Evolutionary conservation across 2,113 vertebrate genomes (phyloP).

Genomic region (Limnothrissa miodon): DNA sequence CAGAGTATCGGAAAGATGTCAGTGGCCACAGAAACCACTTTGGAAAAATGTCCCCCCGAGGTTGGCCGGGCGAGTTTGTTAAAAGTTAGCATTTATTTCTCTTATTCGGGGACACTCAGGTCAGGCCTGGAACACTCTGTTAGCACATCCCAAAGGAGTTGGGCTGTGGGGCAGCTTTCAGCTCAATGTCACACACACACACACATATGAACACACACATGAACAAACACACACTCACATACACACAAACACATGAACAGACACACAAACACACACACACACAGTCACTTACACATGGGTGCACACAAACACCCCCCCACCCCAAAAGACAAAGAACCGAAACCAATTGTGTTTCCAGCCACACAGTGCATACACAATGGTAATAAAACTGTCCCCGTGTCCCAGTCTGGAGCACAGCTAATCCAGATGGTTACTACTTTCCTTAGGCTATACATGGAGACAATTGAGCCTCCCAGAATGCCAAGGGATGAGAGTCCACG

Average conservation of each 20-base stretch:
- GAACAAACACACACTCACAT: no score
- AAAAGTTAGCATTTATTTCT: conserved; percentile 55
- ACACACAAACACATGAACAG: no score
- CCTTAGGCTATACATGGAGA: not conserved
- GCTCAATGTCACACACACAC: conserved; percentile 27
- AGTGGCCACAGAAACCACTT: conserved; percentile 50
- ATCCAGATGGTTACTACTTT: not conserved
- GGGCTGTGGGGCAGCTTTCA: conserved; percentile 16
- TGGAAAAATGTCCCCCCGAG: conserved; percentile 46
- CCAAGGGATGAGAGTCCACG: not conserved
- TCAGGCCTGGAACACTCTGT: conserved; percentile 40
- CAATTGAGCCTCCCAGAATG: not conserved
- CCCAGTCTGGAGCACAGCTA: no score
- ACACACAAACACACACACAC: conserved; percentile 9
- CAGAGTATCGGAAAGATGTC: conserved; percentile 55
- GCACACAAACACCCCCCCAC: no score
- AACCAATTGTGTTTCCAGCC: not conserved
- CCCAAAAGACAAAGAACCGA: not conserved
- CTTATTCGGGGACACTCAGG: conserved; percentile 42
- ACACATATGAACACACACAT: not conserved
- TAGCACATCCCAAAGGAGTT: conserved; percentile 32
- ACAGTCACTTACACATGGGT: no score
- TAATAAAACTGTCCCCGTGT: not conserved
- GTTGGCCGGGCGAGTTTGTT: conserved; percentile 53
- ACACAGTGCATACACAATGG: not conserved